phyloP scores from a whole-genome alignment of 1,140 invertebrate genomes.

The Apis florea region DNA sequence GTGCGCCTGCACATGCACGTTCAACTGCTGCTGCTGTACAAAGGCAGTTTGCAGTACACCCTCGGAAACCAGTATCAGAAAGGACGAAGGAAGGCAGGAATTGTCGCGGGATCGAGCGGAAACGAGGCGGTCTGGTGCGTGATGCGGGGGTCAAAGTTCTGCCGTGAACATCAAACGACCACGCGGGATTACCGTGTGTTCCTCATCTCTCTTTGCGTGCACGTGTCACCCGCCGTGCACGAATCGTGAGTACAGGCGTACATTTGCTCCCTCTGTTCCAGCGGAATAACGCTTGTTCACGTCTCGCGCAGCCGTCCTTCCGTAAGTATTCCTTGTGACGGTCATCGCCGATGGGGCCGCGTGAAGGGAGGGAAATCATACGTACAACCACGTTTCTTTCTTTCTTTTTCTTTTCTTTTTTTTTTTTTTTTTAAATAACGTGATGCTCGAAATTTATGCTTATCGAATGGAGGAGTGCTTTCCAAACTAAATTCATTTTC shows the following conservation, averaged over 20 bases:
- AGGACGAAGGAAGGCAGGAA: neutral
- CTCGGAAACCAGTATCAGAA: no score
- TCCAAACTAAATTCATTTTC: no score
- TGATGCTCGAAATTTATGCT: no score
- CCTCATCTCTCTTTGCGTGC: conserved; percentile 53
- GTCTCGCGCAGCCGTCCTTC: conserved; percentile 49
- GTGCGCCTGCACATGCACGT: no score
- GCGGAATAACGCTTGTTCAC: conserved; percentile 46
- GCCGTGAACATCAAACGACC: conserved; percentile 68
- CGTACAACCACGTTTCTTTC: no score
- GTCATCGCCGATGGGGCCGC: conserved; percentile 32
- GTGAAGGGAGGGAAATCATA: neutral
- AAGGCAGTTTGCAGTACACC: neutral
- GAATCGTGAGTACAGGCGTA: conserved; percentile 60
- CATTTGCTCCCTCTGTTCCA: conserved; percentile 46
- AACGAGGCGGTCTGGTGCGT: neutral
- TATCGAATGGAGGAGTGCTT: no score
- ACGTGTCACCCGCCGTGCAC: conserved; percentile 64
- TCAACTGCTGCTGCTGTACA: neutral
- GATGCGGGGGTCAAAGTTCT: conserved; percentile 53
- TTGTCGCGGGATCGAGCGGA: neutral
- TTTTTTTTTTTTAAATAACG: no score
- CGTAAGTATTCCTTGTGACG: conserved; percentile 44
- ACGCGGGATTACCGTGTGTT: conserved; percentile 62
- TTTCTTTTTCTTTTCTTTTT: no score